A percentile compares a stretch with the other conserved stretches of the same genome.
phyloP scores from a whole-genome alignment of 2,113 vertebrate species.

The Canis aureus region DNA sequence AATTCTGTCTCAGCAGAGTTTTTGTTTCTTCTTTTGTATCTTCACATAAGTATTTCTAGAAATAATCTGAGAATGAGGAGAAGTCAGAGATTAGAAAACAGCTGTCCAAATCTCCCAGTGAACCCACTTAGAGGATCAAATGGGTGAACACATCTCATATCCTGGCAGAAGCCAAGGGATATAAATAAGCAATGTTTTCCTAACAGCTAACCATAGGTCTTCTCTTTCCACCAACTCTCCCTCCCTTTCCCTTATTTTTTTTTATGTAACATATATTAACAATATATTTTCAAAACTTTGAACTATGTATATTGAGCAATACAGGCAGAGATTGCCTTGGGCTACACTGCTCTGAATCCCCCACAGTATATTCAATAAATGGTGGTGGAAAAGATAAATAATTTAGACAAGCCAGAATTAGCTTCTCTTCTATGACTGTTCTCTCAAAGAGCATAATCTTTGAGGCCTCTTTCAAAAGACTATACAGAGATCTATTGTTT shows the following conservation, averaged over 20 bases:
- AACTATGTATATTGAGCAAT: conserved; percentile 40
- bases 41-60: background rate
- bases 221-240: fast-evolving
- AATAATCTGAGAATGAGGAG: background rate
- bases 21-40: background rate
- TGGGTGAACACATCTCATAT: background rate
- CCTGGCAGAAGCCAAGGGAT: background rate
- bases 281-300: conserved; percentile 40
- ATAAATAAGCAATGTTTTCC: background rate
- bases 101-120: background rate
- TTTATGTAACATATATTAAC: background rate
- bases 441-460: background rate
- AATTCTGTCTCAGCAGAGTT: background rate
- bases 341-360: background rate
- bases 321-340: background rate
- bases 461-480: background rate
- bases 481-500: background rate
- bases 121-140: background rate
- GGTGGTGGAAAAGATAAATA: conserved; percentile 33
- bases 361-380: background rate
- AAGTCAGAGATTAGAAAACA: background rate
- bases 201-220: background rate
- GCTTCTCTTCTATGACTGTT: background rate
- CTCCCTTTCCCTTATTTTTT: background rate
- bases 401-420: conserved; percentile 44